Conservation (phyloP, 2,888 invertebrate genomes). For the Stegana nigrithorax region DNA sequence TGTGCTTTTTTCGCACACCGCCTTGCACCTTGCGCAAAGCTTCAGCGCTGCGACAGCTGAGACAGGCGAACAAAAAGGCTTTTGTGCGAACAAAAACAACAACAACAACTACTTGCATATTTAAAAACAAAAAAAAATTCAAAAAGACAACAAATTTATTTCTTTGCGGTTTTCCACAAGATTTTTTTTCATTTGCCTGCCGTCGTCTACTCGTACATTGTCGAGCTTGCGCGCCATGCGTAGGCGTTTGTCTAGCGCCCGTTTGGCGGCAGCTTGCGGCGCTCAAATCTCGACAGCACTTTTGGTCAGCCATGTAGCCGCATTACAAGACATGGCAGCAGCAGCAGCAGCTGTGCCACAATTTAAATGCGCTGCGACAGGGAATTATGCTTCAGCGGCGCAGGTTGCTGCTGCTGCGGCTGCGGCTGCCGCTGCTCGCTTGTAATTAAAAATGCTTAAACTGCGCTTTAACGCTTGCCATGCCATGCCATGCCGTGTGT, state of each 20-base stretch:
- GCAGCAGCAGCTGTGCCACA: slow-evolving; percentile 15
- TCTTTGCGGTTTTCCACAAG: background rate
- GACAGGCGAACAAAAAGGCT: slow-evolving; percentile 55
- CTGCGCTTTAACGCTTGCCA: slow-evolving; percentile 6
- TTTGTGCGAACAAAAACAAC: too few relatives aligned
- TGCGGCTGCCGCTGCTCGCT: slow-evolving; percentile 5
- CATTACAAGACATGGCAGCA: background rate
- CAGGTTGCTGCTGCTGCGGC: slow-evolving; percentile 30
- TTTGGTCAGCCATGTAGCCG: too few relatives aligned
- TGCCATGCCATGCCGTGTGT: background rate
- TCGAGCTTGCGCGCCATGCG: too few relatives aligned
- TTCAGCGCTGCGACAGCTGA: slow-evolving; percentile 45
- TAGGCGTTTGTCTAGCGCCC: slow-evolving; percentile 56
- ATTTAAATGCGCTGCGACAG: slow-evolving; percentile 18
- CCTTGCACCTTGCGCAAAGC: slow-evolving; percentile 51
- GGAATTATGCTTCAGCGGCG: slow-evolving; percentile 15
- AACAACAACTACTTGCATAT: too few relatives aligned
- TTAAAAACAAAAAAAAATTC: too few relatives aligned
- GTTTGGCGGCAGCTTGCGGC: slow-evolving; percentile 44
- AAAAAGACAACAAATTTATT: too few relatives aligned
- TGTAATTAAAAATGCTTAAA: slow-evolving; percentile 14
- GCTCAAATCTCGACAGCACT: background rate
- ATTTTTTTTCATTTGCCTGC: slow-evolving; percentile 1
- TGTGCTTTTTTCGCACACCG: slow-evolving; percentile 19
- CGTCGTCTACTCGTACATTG: too few relatives aligned